Base-by-base conservation (phyloP, 2,888 invertebrate species). In the Abrostola triplasia region DNA sequence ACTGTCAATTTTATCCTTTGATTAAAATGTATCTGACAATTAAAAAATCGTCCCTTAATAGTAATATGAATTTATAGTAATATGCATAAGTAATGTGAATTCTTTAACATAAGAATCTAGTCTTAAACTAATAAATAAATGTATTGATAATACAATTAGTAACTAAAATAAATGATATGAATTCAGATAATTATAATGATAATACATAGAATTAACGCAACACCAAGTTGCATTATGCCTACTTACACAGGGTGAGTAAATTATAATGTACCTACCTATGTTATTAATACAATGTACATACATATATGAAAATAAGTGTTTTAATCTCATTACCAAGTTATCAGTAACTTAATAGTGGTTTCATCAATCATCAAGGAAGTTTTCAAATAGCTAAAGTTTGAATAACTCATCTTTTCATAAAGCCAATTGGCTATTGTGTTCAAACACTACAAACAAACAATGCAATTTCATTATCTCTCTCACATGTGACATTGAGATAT, bases 231-330 rank as follows among this genome's bases (percentile, higher is more conserved):
- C 54, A 47, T 59, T 70, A 76, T 71, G 72, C 69, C 73, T 81
- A 80, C 64, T 63, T 72, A 69, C 76, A 80, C 79, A 80, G 77
- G 81, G 79, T 81, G 70, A 77, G 69, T 79, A 67, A 77, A 70
- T 69, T 69, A 67, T 73, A 60, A 67, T 67, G 59, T 73, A 76
- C 49, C 66, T 77, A 76, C 50, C 38, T 69, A 65, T 67, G 55
- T 54, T 60, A 53, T 69, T 70, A 68, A 54, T 70, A 75, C 53
- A 80, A 61, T 60, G 64, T 74, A 80, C 63, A 73, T 61, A 67
- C 11, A 71, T 72, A 2, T 24, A 72, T 7, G 67, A 70, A 67
- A 72, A 72, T 73, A 70, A 47, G 58, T 74, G 74, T 70, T 74
- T 76, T 66, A 73, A 60, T 70, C n/a, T 50, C 51, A 42, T 52